Base-by-base conservation (phyloP, 2,888 invertebrate species). In the Sarcophaga caerulescens region DNA sequence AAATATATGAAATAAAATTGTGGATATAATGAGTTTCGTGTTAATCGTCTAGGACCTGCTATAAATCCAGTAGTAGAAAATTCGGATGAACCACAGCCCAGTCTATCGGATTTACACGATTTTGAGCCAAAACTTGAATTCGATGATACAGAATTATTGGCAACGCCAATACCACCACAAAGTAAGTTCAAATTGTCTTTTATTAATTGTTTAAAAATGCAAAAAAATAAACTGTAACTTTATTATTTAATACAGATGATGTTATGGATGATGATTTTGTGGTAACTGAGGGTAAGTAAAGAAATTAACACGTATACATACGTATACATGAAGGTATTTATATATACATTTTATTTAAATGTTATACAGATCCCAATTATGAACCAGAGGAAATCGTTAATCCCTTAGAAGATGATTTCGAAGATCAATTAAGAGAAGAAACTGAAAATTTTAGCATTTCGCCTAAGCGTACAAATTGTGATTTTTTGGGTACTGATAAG, bases 91-190 rank as follows among this genome's bases (percentile, higher is more conserved):
- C 95, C 96, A 11, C 96, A 96, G 92, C 97, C 97, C 75, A 98
- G 98, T 93, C 94, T 98, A 84, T 98, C 98, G 52, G 98, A 98
- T 93, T 96, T 96, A 92, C 97, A 98, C 92, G 98, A 98, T 94
- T 97, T 98, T 93, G 99, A 99, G 66, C 89, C 89, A 25, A 88
- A 89, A 85, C 77, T 89, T 21, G 89, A 89, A 84, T 89, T 99
- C 94, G 99, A 99, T 94, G 99, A 99, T 93, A 97, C 98, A 17
- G 99, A 99, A 94, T 93, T 98, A 82, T 95, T 95, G 90, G 95
- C 96, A 90, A 94, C 95, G 81, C 84, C 84, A 23, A 78, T 84
- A 45, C 94, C 95, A 73, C 94, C 95, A 89, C 94, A 96, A 92
- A 96, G 97, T 96, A 94, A 95, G 94, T 89, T 52, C 4, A 65